These are phyloP conservation scores for Corvus moneduloides DNA, from an alignment of 2,113 vertebrate genomes.

Conservation along the genomic window DNA sequence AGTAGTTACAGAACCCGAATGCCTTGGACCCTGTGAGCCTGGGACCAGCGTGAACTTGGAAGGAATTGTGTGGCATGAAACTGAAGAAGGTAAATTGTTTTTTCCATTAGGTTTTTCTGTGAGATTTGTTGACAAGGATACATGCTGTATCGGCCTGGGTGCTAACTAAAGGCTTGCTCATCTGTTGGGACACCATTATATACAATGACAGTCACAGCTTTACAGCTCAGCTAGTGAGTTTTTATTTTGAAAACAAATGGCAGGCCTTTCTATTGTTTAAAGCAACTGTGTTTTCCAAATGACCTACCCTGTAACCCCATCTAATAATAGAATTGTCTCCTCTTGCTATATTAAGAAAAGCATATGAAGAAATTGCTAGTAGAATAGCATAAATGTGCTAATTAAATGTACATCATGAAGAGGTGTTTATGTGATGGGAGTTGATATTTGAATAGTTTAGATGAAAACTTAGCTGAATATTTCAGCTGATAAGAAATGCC, in stretches of 20 bases:
- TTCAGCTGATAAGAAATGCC: not conserved
- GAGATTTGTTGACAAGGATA: not conserved
- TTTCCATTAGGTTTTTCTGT: slow-evolving; percentile 16
- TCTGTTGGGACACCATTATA: not conserved
- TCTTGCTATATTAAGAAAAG: not conserved
- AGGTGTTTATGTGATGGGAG: not conserved
- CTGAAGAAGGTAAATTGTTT: slow-evolving; percentile 88
- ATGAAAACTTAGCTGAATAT: not conserved
- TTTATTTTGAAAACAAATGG: not conserved
- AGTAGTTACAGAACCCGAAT: slow-evolving; percentile 85
- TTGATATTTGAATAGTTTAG: not conserved
- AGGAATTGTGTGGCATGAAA: slow-evolving; percentile 98
- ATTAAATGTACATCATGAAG: not conserved
- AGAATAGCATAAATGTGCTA: not conserved
- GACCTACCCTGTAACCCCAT: not conserved
- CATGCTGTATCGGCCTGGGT: not conserved
- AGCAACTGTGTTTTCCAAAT: not conserved
- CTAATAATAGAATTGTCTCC: not conserved
- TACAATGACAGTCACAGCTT: not conserved
- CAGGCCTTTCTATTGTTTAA: not conserved
- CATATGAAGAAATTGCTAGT: not conserved
- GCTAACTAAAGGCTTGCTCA: not conserved
- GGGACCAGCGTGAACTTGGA: slow-evolving; percentile 97
- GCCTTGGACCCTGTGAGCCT: slow-evolving; percentile 91
- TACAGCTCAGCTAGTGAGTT: not conserved